Evolutionary conservation across 2,113 vertebrate genomes (phyloP).

Genomic region (Hippocampus abdominalis): DNA sequence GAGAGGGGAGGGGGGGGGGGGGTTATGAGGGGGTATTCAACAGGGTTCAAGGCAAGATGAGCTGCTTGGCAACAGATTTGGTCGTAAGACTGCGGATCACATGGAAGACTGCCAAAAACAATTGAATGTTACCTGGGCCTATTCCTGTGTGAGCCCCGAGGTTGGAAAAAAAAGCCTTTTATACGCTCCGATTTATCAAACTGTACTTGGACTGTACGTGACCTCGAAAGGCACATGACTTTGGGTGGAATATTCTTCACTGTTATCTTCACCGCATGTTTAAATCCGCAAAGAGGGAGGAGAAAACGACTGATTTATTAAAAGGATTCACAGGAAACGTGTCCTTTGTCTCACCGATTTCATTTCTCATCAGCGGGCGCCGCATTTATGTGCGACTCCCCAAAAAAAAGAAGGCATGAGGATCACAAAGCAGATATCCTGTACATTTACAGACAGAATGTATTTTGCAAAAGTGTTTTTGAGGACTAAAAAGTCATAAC

Average conservation of each 20-base stretch:
- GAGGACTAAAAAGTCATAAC: no score
- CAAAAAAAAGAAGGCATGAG: neutral
- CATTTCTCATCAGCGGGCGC: neutral
- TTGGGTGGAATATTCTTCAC: conserved; percentile 34
- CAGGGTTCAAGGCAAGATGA: conserved; percentile 5
- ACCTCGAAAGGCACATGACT: conserved; percentile 28
- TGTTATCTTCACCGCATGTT: conserved; percentile 23
- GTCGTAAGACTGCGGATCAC: conserved; percentile 44
- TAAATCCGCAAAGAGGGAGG: conserved; percentile 39
- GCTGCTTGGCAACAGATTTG: conserved; percentile 49
- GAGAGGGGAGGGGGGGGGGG: no score
- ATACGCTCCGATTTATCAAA: conserved; percentile 53
- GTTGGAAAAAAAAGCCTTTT: conserved; percentile 49
- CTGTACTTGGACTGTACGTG: conserved; percentile 19
- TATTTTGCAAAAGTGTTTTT: no score
- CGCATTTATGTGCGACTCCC: neutral
- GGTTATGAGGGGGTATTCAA: neutral
- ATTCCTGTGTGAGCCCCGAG: conserved; percentile 49
- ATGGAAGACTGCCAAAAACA: conserved; percentile 63
- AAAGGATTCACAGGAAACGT: conserved; percentile 5
- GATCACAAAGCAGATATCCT: neutral
- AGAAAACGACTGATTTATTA: conserved; percentile 10
- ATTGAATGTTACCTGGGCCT: conserved; percentile 60
- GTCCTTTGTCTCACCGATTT: conserved; percentile 8
- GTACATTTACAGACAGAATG: neutral